Conservation (phyloP, 2,888 invertebrate genomes). For the Steinernema scapterisci region DNA sequence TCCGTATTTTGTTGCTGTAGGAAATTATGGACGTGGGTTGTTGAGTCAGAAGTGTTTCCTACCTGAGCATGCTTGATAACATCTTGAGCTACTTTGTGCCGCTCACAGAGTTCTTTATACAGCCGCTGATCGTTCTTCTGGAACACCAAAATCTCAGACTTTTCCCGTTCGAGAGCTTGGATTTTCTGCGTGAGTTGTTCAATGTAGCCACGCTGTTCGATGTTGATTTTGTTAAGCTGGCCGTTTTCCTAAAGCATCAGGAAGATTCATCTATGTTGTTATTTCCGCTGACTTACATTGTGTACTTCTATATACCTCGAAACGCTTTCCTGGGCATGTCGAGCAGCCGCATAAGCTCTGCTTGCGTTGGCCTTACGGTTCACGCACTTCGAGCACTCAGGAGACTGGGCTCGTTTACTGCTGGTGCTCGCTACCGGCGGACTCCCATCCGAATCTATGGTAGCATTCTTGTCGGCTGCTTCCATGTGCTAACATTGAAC, state of each 20-base stretch:
- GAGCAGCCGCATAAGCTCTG: too few relatives aligned
- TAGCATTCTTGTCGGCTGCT: too few relatives aligned
- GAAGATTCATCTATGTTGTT: neutral
- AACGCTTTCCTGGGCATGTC: too few relatives aligned
- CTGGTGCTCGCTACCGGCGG: too few relatives aligned
- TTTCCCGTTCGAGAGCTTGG: constrained; percentile 2
- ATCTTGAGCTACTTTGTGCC: neutral
- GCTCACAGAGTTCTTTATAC: neutral
- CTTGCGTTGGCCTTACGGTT: too few relatives aligned
- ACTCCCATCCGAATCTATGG: too few relatives aligned
- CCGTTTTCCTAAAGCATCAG: constrained; percentile 1
- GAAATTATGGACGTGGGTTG: neutral
- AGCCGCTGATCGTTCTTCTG: neutral
- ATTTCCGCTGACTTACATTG: too few relatives aligned
- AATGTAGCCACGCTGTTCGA: constrained; percentile 11
- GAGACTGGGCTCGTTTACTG: too few relatives aligned
- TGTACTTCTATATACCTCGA: too few relatives aligned
- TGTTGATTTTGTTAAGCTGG: constrained; percentile 13
- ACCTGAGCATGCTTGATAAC: neutral
- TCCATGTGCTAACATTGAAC: too few relatives aligned
- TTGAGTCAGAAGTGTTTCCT: neutral
- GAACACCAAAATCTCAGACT: constrained; percentile 1
- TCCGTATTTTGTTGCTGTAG: neutral
- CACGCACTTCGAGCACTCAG: too few relatives aligned
- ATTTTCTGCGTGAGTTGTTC: constrained; percentile 14